Evolutionary conservation across 2,113 vertebrate genomes (phyloP), one percentile per base, ranked within the genome.

Genomic region (Oenanthe melanoleuca): DNA sequence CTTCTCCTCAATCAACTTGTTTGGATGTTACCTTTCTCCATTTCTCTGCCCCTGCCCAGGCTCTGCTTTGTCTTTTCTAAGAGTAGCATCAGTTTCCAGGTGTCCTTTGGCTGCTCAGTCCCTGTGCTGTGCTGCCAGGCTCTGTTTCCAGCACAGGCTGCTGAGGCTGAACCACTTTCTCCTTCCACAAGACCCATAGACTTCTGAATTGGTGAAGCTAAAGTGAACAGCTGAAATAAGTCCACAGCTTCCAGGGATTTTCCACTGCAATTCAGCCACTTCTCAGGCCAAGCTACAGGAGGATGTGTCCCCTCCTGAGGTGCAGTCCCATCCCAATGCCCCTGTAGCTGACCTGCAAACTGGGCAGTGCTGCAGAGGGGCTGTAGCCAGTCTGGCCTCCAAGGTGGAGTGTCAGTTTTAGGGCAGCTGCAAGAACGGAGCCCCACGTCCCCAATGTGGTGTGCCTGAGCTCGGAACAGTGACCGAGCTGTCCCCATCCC

Each of bases 391-490:
- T 6, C 56, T 6, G 15, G 40, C 22, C 37, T 38, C 34, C 23
- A 7, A 15, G 23, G 28, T 12, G 73, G 6, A 23, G 6, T 0
- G 8, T 12, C 3, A 8, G 9, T 23, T 29, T 22, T 18, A 29
- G 13, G 28, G 61, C 21, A 9, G 14, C 1, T 18, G 45, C n/a
- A n/a, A 23, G 50, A 49, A 24, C 1, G 2, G 59, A 47, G n/a
- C 26, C 63, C 12, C 2, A 3, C 0, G 6, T 40, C 29, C 52
- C 20, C 29, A 4, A 3, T 7, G 2, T 14, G 2, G 17, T 18
- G 66, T 21, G 47, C 3, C 38, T 1, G 16, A 81, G 31, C 26
- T 5, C 14, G 15, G 16, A 18, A 4, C 9, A 4, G 5, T 13
- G 25, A 5, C 38, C 17, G 9, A 20, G 2, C 52, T 19, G 49